These are phyloP conservation scores for Montipora capitata DNA, from an alignment of 92 coral and sea anemone genomes.

Conservation along the genomic window DNA sequence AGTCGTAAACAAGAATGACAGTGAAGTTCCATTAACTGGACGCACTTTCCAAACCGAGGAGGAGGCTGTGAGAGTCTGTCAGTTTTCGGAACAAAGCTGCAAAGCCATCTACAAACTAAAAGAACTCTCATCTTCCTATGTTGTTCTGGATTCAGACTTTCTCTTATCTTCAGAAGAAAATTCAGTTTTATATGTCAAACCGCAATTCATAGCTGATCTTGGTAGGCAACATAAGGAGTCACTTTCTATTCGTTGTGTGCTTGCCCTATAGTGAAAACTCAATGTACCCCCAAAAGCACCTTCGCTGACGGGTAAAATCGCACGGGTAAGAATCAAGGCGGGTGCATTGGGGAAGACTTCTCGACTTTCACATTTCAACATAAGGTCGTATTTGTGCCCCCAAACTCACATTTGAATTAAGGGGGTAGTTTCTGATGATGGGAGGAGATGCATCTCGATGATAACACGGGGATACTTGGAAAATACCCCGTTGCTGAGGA, in stretches of 20 bases:
- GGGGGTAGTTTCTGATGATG: too few relatives aligned
- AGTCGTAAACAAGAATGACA: background rate
- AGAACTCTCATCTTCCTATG: background rate
- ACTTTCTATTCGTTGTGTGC: background rate
- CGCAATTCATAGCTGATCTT: constrained; percentile 29
- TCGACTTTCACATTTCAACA: too few relatives aligned
- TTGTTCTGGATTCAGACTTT: constrained; percentile 30
- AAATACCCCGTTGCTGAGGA: too few relatives aligned
- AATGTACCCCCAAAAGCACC: too few relatives aligned
- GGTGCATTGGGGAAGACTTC: too few relatives aligned
- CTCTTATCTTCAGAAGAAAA: background rate
- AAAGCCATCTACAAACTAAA: constrained; percentile 32
- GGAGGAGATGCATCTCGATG: too few relatives aligned
- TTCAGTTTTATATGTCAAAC: constrained; percentile 55
- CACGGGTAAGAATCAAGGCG: too few relatives aligned
- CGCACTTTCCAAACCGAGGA: constrained; percentile 13
- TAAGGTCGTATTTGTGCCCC: too few relatives aligned
- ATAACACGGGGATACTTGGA: too few relatives aligned
- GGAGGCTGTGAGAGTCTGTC: constrained; percentile 34
- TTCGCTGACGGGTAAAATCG: too few relatives aligned
- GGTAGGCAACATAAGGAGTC: constrained; percentile 3
- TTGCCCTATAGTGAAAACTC: too few relatives aligned
- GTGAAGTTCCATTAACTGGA: background rate
- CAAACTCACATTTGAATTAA: too few relatives aligned
- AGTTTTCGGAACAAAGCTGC: constrained; percentile 15